Conservation (phyloP, 2,888 invertebrate genomes). For the Drosophila nigricruria region DNA sequence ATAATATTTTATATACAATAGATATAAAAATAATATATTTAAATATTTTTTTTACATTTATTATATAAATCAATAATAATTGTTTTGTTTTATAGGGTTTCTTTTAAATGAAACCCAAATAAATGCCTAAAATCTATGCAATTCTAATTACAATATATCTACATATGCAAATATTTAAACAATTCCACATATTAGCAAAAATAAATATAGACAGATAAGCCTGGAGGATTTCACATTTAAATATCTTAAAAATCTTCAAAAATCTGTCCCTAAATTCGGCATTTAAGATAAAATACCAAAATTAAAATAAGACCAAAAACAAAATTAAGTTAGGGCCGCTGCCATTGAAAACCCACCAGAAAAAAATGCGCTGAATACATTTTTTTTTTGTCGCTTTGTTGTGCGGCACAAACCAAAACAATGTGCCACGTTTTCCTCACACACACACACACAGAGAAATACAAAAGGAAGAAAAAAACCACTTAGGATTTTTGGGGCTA, state of each 20-base stretch:
- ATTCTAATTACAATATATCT: not conserved
- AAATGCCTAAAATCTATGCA: too few species aligned
- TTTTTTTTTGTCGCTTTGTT: constrained; percentile 11
- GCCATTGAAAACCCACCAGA: not conserved
- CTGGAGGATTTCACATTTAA: not conserved
- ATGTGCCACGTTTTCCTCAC: constrained; percentile 56
- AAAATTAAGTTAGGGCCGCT: constrained; percentile 39
- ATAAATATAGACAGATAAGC: not conserved
- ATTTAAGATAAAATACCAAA: constrained; percentile 6
- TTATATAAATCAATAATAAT: too few species aligned
- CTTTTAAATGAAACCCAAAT: too few species aligned
- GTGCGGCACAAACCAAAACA: constrained; percentile 50
- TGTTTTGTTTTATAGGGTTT: too few species aligned
- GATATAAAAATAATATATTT: too few species aligned
- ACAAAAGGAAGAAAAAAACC: constrained; percentile 37
- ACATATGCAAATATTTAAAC: not conserved
- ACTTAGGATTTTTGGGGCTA: constrained; percentile 29
- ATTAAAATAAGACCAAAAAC: constrained; percentile 1
- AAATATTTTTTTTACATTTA: too few species aligned
- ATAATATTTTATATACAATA: too few species aligned
- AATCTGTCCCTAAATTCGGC: not conserved
- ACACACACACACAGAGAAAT: not conserved
- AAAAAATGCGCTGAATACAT: constrained; percentile 24
- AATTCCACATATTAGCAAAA: not conserved
- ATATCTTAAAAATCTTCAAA: not conserved